These are phyloP conservation scores for Cavia porcellus DNA, from an alignment of 2,113 vertebrate genomes.

Conservation along the genomic window DNA sequence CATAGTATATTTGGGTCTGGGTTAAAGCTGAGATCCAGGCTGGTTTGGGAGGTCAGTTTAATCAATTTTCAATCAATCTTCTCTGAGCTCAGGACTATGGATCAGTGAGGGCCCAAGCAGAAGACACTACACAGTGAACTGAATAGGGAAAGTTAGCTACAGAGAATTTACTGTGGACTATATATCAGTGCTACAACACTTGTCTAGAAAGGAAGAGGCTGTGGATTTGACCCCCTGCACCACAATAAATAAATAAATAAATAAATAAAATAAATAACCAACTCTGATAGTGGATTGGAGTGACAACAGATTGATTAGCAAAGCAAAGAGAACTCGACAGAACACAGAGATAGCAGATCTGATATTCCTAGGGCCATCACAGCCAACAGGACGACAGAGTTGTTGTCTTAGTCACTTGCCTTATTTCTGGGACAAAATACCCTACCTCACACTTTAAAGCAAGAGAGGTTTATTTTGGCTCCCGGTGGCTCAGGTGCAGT, in stretches of 20 bases:
- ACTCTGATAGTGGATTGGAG: not conserved
- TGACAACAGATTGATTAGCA: not conserved
- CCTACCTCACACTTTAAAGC: not conserved
- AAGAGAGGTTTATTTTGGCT: not conserved
- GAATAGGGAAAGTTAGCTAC: not conserved
- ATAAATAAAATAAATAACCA: not conserved
- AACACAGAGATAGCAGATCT: no score
- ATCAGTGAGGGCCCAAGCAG: not conserved
- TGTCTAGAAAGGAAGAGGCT: not conserved
- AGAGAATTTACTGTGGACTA: not conserved
- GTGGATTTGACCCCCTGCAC: not conserved
- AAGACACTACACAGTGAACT: not conserved
- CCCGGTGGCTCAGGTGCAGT: not conserved
- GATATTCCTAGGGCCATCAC: fast-evolving
- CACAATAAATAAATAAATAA: not conserved
- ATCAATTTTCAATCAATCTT: not conserved
- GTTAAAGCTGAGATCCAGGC: not conserved
- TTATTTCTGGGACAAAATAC: not conserved
- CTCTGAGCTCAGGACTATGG: not conserved
- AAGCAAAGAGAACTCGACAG: not conserved
- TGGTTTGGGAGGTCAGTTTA: not conserved
- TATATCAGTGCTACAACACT: not conserved
- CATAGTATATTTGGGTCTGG: not conserved
- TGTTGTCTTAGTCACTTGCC: not conserved
- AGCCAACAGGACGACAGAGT: not conserved